Base-by-base conservation (phyloP, 2,797 vertebrate species). In the Anisognathus igniventris region DNA sequence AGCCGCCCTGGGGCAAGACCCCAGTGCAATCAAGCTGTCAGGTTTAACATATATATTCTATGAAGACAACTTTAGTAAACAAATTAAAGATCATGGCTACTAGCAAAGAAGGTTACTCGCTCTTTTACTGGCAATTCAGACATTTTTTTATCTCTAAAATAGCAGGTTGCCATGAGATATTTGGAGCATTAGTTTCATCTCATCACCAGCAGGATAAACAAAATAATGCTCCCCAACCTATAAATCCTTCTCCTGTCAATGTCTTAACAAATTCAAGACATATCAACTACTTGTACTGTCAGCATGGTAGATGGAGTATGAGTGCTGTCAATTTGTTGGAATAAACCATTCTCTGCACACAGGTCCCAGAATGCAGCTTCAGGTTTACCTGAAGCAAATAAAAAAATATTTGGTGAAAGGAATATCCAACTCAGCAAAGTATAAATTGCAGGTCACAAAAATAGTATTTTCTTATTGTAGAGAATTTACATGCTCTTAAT, bases 11-110 rank as follows among this genome's bases (percentile, higher is more conserved):
- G 88, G 78, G 89, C 91, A 90, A 72, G 80, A 94, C 87, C 90
- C 66, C n/a, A 50, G 71, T 45, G 72, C 72, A 87, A 92, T 93
- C 96, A 93, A 79, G 72, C 86, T 96, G 91, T 91, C 95, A 93
- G 48, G 28, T 84, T 93, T 92, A 88, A 86, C 91, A 91, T 6
- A 89, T 40, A 85, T 51, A 92, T 75, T 75, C 68, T 67, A 58
- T 23, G 60, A 85, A 84, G 85, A 78, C 56, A 81, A 77, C 76
- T 89, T 85, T 27, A 91, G 81, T 91, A 94, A 93, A 94, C 71
- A 94, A 85, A 96, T 93, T 86, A 93, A 92, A 86, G 68, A 91
- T 85, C 48, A n/a, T 20, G 42, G 35, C 65, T 66, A 72, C 78
- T 88, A 92, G 62, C 33, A 88, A 68, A 95, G 44, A 57, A 84